These are phyloP conservation scores for Dasypogon diadema DNA, from an alignment of 2,888 invertebrate genomes.

Conservation along the genomic window DNA sequence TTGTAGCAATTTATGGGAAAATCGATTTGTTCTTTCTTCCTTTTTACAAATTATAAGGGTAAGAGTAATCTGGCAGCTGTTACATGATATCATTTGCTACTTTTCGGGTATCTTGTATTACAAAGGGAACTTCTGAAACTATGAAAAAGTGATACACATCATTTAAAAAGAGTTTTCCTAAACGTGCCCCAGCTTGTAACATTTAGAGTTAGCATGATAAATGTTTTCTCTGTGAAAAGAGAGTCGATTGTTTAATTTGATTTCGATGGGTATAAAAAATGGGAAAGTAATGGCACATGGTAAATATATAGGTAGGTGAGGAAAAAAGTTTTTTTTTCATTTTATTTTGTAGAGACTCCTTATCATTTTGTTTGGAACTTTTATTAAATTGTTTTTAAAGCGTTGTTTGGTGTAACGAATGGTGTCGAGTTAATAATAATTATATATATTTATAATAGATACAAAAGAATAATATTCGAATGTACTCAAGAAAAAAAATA, in stretches of 20 bases:
- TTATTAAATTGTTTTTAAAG: too few species aligned
- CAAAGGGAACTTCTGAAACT: conserved; percentile 10
- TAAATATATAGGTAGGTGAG: too few species aligned
- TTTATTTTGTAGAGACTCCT: too few species aligned
- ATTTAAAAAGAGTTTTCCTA: conserved; percentile 47
- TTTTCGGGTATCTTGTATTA: conserved; percentile 42
- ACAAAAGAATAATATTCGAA: too few species aligned
- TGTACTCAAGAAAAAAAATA: too few species aligned
- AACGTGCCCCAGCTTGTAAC: conserved; percentile 42
- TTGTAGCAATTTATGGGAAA: conserved; percentile 39
- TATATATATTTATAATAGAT: too few species aligned
- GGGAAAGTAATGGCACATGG: not conserved
- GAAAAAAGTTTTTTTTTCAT: too few species aligned
- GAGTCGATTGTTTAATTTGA: conserved; percentile 30
- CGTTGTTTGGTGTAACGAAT: too few species aligned
- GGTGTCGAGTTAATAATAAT: too few species aligned
- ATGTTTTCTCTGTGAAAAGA: conserved; percentile 29
- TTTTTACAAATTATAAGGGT: conserved; percentile 23
- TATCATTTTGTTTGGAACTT: too few species aligned
- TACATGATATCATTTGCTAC: conserved; percentile 45
- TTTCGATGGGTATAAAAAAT: conserved; percentile 8
- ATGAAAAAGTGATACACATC: conserved; percentile 47
- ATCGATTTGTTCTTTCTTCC: conserved; percentile 33
- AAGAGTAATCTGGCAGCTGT: conserved; percentile 31
- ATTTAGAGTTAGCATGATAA: conserved; percentile 32